phyloP scores from a whole-genome alignment of 2,888 invertebrate genomes.

The Metellina segmentata region DNA sequence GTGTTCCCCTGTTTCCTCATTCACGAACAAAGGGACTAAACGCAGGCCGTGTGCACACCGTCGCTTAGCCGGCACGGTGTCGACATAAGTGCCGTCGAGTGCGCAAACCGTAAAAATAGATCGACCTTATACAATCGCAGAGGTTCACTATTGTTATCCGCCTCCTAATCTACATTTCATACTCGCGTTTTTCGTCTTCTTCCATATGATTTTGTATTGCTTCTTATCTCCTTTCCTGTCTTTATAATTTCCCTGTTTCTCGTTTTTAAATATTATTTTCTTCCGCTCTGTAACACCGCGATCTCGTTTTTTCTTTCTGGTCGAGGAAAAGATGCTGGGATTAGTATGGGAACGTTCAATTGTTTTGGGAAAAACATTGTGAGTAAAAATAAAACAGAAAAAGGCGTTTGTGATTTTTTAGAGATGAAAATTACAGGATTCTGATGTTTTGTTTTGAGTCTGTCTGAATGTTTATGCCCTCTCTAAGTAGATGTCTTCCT shows the following conservation, averaged over 20 bases:
- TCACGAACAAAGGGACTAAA: slow-evolving; percentile 52
- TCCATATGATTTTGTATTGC: slow-evolving; percentile 12
- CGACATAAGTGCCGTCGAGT: slow-evolving; percentile 48
- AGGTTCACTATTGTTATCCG: slow-evolving; percentile 62
- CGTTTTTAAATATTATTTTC: slow-evolving; percentile 3
- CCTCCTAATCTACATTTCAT: slow-evolving; percentile 48
- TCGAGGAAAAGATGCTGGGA: neutral
- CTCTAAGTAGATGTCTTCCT: no score
- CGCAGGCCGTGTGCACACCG: slow-evolving; percentile 25
- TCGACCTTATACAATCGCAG: slow-evolving; percentile 11
- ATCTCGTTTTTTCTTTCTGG: slow-evolving; percentile 5
- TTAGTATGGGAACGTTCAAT: neutral
- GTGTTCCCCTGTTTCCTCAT: slow-evolving; percentile 40
- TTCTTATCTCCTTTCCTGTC: slow-evolving; percentile 35
- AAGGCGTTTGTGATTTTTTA: neutral
- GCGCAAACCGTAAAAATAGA: slow-evolving; percentile 50
- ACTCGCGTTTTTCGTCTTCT: slow-evolving; percentile 46
- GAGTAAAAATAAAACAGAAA: neutral
- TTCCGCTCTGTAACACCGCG: neutral
- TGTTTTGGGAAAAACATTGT: neutral
- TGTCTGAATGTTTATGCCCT: neutral
- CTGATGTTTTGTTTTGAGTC: neutral
- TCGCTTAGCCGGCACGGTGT: slow-evolving; percentile 50
- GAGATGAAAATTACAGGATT: neutral
- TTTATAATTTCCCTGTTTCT: slow-evolving; percentile 20